These are phyloP conservation scores for Drosophila carrolli DNA, from an alignment of 1,140 invertebrate genomes.

Conservation along the genomic window DNA sequence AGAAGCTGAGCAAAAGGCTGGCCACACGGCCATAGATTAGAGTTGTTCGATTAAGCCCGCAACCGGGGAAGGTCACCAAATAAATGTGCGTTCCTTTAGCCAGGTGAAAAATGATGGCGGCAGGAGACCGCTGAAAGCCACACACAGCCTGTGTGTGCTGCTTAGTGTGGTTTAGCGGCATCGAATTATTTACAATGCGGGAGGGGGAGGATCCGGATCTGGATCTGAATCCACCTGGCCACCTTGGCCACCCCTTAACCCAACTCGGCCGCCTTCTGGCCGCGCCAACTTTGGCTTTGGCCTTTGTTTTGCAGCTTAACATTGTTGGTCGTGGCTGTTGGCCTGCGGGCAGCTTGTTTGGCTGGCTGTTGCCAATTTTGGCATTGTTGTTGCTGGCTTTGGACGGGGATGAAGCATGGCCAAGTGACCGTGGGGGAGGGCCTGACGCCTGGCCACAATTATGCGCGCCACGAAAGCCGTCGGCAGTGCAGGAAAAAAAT, in stretches of 20 bases:
- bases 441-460: slow-evolving; percentile 66
- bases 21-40: slow-evolving; percentile 29
- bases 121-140: slow-evolving; percentile 29
- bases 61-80: slow-evolving; percentile 24
- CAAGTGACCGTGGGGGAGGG: slow-evolving; percentile 17
- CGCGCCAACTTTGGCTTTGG: slow-evolving; percentile 60
- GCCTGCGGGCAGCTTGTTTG: slow-evolving; percentile 62
- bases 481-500: slow-evolving; percentile 45
- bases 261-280: slow-evolving; percentile 19
- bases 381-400: slow-evolving; percentile 52
- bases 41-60: slow-evolving; percentile 41
- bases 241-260: neutral
- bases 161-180: slow-evolving; percentile 68
- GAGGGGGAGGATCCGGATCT: slow-evolving; percentile 2
- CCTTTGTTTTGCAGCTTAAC: slow-evolving; percentile 73
- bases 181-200: slow-evolving; percentile 74
- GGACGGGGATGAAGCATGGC: slow-evolving; percentile 34
- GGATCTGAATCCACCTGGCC: slow-evolving; percentile 14
- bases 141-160: slow-evolving; percentile 36
- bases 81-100: slow-evolving; percentile 39
- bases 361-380: slow-evolving; percentile 59
- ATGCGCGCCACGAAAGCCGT: slow-evolving; percentile 70
- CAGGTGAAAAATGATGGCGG: slow-evolving; percentile 60
- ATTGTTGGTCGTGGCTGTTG: slow-evolving; percentile 61
- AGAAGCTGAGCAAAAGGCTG: neutral